Percentiles rank a stretch among this genome's conserved stretches.
phyloP scores from a whole-genome alignment of 2,797 vertebrate species.

The Hafferia zeledoni region DNA sequence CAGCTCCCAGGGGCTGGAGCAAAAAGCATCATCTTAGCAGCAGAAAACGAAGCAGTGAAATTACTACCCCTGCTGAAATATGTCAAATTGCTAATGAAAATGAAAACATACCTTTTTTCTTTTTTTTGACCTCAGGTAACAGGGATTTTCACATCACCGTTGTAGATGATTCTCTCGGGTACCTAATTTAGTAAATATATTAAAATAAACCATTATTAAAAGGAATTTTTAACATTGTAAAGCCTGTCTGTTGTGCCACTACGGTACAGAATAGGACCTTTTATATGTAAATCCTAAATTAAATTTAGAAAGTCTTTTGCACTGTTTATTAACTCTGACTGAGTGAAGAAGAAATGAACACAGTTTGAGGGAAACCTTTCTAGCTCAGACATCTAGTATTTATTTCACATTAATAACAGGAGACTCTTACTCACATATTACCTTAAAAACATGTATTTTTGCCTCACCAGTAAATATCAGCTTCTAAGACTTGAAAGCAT shows the following conservation, averaged over 20 bases:
- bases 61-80: constrained; percentile 8
- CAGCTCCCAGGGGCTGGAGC: not conserved
- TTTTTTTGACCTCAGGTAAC: constrained; percentile 73
- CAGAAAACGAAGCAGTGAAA: not conserved
- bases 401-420: constrained; percentile 51
- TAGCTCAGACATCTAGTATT: not conserved
- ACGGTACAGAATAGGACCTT: not conserved
- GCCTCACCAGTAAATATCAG: constrained; percentile 49
- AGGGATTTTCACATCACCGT: constrained; percentile 84
- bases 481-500: constrained; percentile 41
- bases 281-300: not conserved
- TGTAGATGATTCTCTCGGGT: constrained; percentile 84
- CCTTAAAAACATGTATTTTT: constrained; percentile 19
- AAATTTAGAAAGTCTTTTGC: not conserved
- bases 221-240: constrained; percentile 37
- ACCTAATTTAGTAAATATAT: constrained; percentile 83
- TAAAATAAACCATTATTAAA: constrained; percentile 81
- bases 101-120: constrained; percentile 76
- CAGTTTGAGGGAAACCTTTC: constrained; percentile 3
- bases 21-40: not conserved
- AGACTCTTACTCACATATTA: constrained; percentile 52
- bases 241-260: constrained; percentile 21
- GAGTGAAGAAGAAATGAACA: not conserved
- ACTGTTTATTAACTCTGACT: not conserved
- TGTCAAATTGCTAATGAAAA: constrained; percentile 56